A percentile compares a stretch with the other conserved stretches of the same genome.
phyloP scores from a whole-genome alignment of 2,113 vertebrate genomes.

The Oncorhynchus kisutch region DNA sequence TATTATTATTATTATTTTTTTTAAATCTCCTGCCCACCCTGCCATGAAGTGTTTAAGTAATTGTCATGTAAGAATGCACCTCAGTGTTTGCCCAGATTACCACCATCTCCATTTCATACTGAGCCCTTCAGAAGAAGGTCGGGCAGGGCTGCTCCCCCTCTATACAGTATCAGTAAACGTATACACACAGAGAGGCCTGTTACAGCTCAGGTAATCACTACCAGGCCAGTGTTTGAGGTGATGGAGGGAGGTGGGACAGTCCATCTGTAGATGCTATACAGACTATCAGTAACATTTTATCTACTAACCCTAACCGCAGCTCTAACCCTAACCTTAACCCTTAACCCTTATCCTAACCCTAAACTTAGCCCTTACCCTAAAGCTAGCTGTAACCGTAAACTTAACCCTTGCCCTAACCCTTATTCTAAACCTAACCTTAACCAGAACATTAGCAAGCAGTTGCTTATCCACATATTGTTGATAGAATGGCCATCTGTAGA shows the following conservation, averaged over 20 bases:
- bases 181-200: slow-evolving; percentile 57
- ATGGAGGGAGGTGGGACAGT: slow-evolving; percentile 36
- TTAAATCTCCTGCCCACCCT: background rate
- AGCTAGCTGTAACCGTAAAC: too few species aligned
- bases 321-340: too few species aligned
- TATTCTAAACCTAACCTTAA: too few species aligned
- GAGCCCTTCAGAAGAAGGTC: slow-evolving; percentile 54
- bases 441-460: too few species aligned
- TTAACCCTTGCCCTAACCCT: too few species aligned
- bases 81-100: slow-evolving; percentile 43
- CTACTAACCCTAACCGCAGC: too few species aligned
- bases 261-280: too few species aligned
- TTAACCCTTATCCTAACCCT: too few species aligned
- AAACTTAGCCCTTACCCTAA: too few species aligned
- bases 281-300: too few species aligned
- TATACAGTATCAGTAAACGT: slow-evolving; percentile 62
- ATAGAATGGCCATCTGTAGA: too few species aligned
- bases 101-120: slow-evolving; percentile 57
- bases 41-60: slow-evolving; percentile 56
- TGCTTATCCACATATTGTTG: too few species aligned
- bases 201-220: slow-evolving; percentile 65
- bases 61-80: slow-evolving; percentile 65
- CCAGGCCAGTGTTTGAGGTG: slow-evolving; percentile 65
- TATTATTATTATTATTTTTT: background rate
- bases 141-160: slow-evolving; percentile 23